Base-by-base conservation (phyloP, 2,888 invertebrate species). In the Atherix ibis region DNA sequence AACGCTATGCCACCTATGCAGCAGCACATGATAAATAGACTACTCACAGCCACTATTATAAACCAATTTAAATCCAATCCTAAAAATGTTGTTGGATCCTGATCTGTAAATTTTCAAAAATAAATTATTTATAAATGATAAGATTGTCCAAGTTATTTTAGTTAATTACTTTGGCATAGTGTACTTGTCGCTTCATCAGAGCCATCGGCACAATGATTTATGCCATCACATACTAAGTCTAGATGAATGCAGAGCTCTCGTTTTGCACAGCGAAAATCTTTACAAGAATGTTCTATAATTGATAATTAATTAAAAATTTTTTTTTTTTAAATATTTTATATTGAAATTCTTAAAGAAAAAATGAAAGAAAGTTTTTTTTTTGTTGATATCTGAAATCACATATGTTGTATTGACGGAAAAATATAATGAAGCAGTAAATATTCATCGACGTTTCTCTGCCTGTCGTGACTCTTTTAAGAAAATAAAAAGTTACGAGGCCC, bases 201-300 rank as follows among this genome's bases (percentile, higher is more conserved):
- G 44, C 83, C 85, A 62, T 92, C 89, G 32, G 82, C 88, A 60
- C 92, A 92, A 62, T 94, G 91, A 64, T 88, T 84, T 44, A 91
- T 77, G 38, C 81, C 81, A 64, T 94, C 92, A 65, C 92, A 92
- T 47, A 83, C 74, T 40, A 94, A 71, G 60, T 89, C 88, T 40
- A 78, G 80, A 58, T 84, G 80, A 52, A 92, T 88, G 70, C 92
- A 94, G 67, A 88, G 84, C 63, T 85, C 81, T 44, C 83, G 76
- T 53, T 78, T 72, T 52, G 74, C 78, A 62, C 91, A 91, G 45
- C 82, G 71, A 64, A 87, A 89, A 63, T 87, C 85, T 55, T 80
- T 82, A 65, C 87, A 87, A 38, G 81, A 75, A 56, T 85, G 84
- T 56, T 84, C 85, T n/a, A n/a, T n/a, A n/a, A n/a, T n/a, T n/a